Conservation (phyloP, 2,888 invertebrate genomes). For the Pammene fasciana region DNA sequence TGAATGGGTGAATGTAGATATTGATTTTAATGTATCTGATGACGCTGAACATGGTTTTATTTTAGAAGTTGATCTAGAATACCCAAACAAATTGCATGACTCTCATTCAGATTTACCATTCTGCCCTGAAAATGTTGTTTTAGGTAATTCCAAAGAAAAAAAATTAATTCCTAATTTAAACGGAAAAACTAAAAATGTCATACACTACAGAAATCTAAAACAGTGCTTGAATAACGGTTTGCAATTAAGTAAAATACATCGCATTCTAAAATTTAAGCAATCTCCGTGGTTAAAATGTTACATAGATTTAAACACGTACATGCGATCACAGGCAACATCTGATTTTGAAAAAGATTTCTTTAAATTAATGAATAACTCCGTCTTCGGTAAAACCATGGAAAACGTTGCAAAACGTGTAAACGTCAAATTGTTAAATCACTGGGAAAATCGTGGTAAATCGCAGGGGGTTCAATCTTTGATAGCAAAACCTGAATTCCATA, state of each 20-base stretch:
- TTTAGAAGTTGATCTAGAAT: conserved; percentile 3
- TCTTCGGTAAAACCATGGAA: conserved; percentile 36
- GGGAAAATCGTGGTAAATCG: neutral
- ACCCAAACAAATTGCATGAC: neutral
- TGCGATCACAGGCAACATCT: conserved; percentile 9
- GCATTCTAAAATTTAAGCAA: conserved; percentile 31
- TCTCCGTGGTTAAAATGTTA: conserved; percentile 15
- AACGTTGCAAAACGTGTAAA: conserved; percentile 22
- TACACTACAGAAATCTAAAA: conserved; percentile 41
- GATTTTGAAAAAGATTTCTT: conserved; percentile 36
- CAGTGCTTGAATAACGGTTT: conserved; percentile 31
- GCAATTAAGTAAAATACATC: conserved; percentile 27
- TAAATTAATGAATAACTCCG: conserved; percentile 34
- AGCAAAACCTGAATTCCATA: conserved; percentile 34
- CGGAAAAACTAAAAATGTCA: conserved; percentile 33
- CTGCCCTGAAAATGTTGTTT: conserved; percentile 31
- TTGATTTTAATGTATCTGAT: conserved; percentile 6
- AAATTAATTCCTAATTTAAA: conserved; percentile 33
- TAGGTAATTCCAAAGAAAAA: neutral
- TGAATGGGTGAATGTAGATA: neutral
- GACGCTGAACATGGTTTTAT: neutral
- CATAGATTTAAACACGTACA: conserved; percentile 39
- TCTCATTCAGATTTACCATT: conserved; percentile 35
- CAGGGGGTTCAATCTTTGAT: conserved; percentile 2
- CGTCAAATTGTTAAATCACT: conserved; percentile 17